Evolutionary conservation across 1,140 invertebrate genomes (phyloP), one percentile per base, ranked within the genome.

Genomic region (Nixonia krombeini): DNA sequence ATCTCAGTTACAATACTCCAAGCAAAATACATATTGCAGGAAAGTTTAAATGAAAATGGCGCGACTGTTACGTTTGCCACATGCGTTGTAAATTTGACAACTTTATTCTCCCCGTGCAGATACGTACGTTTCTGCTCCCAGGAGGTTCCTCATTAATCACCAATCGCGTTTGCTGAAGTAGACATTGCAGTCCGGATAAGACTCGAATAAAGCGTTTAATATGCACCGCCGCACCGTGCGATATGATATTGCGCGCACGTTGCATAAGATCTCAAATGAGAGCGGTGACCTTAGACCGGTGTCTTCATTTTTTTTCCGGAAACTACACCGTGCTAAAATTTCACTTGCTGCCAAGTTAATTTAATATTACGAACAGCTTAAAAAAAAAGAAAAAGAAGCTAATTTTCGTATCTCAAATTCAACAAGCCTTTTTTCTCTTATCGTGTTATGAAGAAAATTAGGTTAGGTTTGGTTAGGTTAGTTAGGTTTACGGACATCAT

Each of bases 231-330:
- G 61, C 53, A 35, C 64, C 10, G 44, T 28, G 56, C 70, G 65
- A 80, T 80, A 79, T 73, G 72, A 79, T 74, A 80, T 75, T 78
- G 64, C 73, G 73, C 64, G 69, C 71, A 72, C 73, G 76, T 76
- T 79, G 74, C 76, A 78, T 73, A 75, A 79, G 74, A 81, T 81
- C 74, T 72, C 61, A 75, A 81, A 79, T 80, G 73, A 79, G 74
- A 67, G 57, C 67, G 25, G 57, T 66, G 63, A 73, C 65, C 72
- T 57, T 57, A 62, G 62, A 68, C 62, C 72, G 47, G 62, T 71
- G 72, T 74, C 75, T 70, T 80, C 72, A 78, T 79, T 75, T 75
- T 77, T 71, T 68, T 44, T 13, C 38, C 23, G 16, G 25, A 44
- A 52, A 61, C 29, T 47, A 52, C 49, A 23, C 38, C 55, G 46